A percentile compares a stretch with the other conserved stretches of the same genome.
phyloP scores from a whole-genome alignment of 2,797 vertebrate species.

The Megalops cyprinoides region DNA sequence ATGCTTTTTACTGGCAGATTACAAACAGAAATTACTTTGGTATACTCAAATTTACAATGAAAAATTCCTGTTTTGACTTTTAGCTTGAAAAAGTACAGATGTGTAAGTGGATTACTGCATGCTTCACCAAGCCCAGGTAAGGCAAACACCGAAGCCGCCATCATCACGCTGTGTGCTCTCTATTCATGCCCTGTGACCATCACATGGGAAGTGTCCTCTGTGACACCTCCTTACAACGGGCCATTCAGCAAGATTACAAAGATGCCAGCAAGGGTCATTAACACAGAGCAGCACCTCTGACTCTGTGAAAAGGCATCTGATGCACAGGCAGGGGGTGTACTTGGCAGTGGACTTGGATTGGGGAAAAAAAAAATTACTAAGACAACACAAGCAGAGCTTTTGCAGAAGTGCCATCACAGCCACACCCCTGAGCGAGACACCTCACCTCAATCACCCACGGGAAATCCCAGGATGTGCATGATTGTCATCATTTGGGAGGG shows the following conservation, averaged over 20 bases:
- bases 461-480: neutral
- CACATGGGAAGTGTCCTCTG: slow-evolving; percentile 45
- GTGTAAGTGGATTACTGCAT: too few relatives aligned
- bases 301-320: neutral
- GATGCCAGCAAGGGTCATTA: slow-evolving; percentile 65
- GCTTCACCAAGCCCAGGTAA: too few relatives aligned
- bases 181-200: slow-evolving; percentile 53
- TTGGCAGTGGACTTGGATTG: neutral
- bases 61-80: too few relatives aligned
- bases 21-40: too few relatives aligned
- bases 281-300: slow-evolving; percentile 35
- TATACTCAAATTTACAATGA: too few relatives aligned
- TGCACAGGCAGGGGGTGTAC: neutral
- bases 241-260: slow-evolving; percentile 62
- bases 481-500: too few relatives aligned
- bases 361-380: neutral
- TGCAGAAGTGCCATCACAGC: too few relatives aligned
- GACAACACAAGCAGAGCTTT: too few relatives aligned
- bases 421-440: neutral
- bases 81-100: too few relatives aligned
- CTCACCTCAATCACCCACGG: neutral
- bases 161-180: slow-evolving; percentile 46
- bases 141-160: slow-evolving; percentile 55
- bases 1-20: too few relatives aligned
- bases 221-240: slow-evolving; percentile 55